Conservation (phyloP, 37 sponge, comb jelly and placozoan species). For the Corticium candelabrum region DNA sequence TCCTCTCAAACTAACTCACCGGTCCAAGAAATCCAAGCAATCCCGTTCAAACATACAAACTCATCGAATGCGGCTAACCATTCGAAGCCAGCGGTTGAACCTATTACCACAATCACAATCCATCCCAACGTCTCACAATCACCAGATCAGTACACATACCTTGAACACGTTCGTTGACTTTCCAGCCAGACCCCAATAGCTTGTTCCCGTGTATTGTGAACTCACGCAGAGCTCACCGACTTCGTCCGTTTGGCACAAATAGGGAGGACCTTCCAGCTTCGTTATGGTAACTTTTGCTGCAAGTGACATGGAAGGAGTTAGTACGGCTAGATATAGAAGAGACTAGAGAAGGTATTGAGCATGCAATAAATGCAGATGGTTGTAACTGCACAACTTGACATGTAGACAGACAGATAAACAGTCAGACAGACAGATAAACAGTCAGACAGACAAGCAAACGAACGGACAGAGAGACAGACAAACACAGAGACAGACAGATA, state of each 20-base stretch:
- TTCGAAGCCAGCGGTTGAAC: constrained; percentile 59
- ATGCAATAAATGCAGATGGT: too few relatives aligned
- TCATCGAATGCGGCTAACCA: constrained; percentile 24
- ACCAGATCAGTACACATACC: constrained; percentile 18
- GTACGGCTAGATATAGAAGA: too few relatives aligned
- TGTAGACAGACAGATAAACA: too few relatives aligned
- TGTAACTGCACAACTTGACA: too few relatives aligned
- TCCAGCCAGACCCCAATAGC: constrained; percentile 84
- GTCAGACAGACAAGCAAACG: too few relatives aligned
- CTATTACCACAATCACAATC: constrained; percentile 17
- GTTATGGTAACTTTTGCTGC: constrained; percentile 71
- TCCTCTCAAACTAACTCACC: constrained; percentile 16
- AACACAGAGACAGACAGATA: too few relatives aligned
- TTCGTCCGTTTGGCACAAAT: constrained; percentile 81
- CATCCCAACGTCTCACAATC: too few relatives aligned
- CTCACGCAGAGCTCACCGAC: constrained; percentile 88
- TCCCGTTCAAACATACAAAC: constrained; percentile 64
- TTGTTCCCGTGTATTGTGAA: constrained; percentile 41
- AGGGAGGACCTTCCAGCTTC: constrained; percentile 41
- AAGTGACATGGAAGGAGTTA: background rate
- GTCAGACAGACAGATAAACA: too few relatives aligned
- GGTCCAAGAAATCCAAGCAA: constrained; percentile 82
- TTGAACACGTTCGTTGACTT: constrained; percentile 61
- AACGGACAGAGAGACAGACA: too few relatives aligned
- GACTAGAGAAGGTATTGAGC: too few relatives aligned